Evolutionary conservation across 2,113 vertebrate species (phyloP), one percentile per base, ranked within the genome.

Genomic region (Nycticorax nycticorax): DNA sequence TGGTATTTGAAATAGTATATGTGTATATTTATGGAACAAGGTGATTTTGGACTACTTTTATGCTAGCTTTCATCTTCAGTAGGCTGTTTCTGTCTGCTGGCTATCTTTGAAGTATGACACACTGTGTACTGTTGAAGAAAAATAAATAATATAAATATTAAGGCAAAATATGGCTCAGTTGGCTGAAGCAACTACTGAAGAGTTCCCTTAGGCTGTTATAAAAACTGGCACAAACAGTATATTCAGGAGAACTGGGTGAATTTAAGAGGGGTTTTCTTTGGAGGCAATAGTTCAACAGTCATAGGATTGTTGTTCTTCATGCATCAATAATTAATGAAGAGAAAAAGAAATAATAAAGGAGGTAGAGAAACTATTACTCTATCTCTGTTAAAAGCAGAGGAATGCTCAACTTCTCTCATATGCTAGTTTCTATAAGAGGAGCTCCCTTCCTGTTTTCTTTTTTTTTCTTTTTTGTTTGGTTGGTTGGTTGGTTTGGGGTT

Each of bases 51-150:
- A 67, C 57, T 63, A 47, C 30, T 95, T 85, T 56, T 64, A 56
- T 75, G 27, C 37, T 71, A 71, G 8, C 39, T 97, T 90, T 92
- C 66, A 87, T 88, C 66, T 92, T 88, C 56, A 84, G 62, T 12
- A 90, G 19, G 48, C 13, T 56, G 8, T 28, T 75, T 68, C 39
- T 76, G 20, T 57, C 18, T 62, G 26, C 37, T 79, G 17, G 13
- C 26, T 91, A 4, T 80, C 85, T 95, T 92, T 96, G 85, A 95
- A 92, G 60, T 37, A 45, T 85, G 75, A 59, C 48, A 91, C 15
- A 53, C 20, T 37, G 27, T 48, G 43, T 68, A 59, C 30, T 85
- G 12, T 24, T 78, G 32, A 27, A 59, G 56, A 94, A 96, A 92
- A 88, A 77, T 53, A 84, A 91, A 87, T 56, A 55, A 73, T 56